These are phyloP conservation scores for Emys orbicularis DNA, from an alignment of 2,797 vertebrate species.

Conservation along the genomic window DNA sequence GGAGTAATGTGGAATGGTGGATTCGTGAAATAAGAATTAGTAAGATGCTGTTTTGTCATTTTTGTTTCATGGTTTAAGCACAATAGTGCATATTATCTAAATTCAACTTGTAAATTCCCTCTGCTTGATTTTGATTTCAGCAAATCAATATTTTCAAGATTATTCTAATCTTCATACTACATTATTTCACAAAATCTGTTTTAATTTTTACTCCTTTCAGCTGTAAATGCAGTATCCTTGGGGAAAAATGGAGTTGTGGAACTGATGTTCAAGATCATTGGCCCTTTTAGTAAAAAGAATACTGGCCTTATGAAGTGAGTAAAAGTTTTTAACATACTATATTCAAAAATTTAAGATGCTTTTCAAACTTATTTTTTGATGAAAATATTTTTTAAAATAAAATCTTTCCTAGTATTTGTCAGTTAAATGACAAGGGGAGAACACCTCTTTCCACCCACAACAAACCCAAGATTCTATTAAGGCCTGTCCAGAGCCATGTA, in stretches of 20 bases:
- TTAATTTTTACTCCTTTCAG: constrained; percentile 78
- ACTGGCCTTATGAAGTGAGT: constrained; percentile 94
- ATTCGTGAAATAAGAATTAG: not conserved
- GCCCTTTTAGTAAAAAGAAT: constrained; percentile 95
- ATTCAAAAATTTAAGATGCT: not conserved
- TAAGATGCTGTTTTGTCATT: not conserved
- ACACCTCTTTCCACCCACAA: not conserved
- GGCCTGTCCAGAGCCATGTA: not conserved
- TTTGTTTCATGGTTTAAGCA: not conserved
- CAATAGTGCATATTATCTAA: not conserved
- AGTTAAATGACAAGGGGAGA: not conserved
- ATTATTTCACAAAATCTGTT: not conserved
- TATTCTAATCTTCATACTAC: not conserved
- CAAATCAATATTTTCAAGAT: not conserved
- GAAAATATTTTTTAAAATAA: not conserved
- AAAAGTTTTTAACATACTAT: constrained; percentile 29
- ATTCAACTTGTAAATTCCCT: not conserved
- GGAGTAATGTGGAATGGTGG: not conserved
- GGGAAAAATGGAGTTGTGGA: constrained; percentile 96
- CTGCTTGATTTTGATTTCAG: not conserved
- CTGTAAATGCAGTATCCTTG: constrained; percentile 94
- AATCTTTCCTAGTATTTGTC: not conserved
- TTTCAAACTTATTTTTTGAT: not conserved
- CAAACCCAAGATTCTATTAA: not conserved
- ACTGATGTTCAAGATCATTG: constrained; percentile 93